Evolutionary conservation across 2,888 invertebrate genomes (phyloP).

Genomic region (Drosophila histrio): DNA sequence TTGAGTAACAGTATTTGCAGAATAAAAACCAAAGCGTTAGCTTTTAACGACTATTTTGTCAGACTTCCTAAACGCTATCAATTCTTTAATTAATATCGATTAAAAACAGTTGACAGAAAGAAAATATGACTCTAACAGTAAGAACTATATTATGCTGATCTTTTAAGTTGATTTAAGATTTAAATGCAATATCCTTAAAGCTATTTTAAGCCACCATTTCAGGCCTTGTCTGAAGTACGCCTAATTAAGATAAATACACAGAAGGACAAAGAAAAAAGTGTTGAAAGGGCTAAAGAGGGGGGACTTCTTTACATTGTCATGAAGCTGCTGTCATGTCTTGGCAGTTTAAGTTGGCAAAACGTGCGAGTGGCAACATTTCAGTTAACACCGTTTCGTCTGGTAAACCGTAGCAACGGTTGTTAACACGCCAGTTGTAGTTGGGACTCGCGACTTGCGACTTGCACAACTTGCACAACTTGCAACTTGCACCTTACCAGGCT

Average conservation of each 20-base stretch:
- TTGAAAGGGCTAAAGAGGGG: neutral
- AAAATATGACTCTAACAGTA: no score
- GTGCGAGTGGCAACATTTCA: slow-evolving; percentile 62
- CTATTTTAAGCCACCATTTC: slow-evolving; percentile 15
- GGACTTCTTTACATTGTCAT: slow-evolving; percentile 37
- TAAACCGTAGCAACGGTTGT: slow-evolving; percentile 75
- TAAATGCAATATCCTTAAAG: slow-evolving; percentile 1
- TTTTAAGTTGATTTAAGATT: neutral
- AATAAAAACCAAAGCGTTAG: neutral
- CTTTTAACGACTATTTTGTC: neutral
- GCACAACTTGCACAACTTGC: slow-evolving; percentile 33
- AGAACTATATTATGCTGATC: no score
- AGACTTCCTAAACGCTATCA: neutral
- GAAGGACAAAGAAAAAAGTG: neutral
- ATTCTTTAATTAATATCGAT: no score
- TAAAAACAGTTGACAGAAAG: no score
- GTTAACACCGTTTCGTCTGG: slow-evolving; percentile 63
- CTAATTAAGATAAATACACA: slow-evolving; percentile 72
- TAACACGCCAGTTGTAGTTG: slow-evolving; percentile 57
- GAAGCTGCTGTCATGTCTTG: slow-evolving; percentile 66
- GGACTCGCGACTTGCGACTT: slow-evolving; percentile 26
- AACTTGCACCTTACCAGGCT: slow-evolving; percentile 50
- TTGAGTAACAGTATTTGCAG: neutral
- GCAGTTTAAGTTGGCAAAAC: slow-evolving; percentile 50
- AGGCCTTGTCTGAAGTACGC: slow-evolving; percentile 19